These are phyloP conservation scores for Alectura lathami DNA, from an alignment of 2,113 vertebrate genomes.

Conservation along the genomic window DNA sequence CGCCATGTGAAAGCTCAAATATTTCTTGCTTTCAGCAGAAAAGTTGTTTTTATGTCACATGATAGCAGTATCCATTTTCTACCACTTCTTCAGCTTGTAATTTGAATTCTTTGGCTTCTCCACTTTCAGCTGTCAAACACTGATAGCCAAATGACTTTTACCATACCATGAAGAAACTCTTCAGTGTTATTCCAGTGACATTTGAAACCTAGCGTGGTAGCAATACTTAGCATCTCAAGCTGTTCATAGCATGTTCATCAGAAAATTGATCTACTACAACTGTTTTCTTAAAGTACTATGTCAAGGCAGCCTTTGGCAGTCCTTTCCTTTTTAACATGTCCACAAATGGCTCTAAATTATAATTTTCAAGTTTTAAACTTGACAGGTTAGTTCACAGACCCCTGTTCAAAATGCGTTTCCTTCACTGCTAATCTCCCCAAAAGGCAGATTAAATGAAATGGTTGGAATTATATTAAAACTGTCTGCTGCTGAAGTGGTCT, in stretches of 20 bases:
- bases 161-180: neutral
- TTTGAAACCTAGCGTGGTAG: neutral
- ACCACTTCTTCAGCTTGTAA: neutral
- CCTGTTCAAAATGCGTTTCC: neutral
- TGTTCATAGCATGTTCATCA: neutral
- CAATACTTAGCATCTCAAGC: neutral
- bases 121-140: neutral
- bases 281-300: neutral
- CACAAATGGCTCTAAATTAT: neutral
- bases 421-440: neutral
- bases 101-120: neutral
- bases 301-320: neutral
- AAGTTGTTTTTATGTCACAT: neutral
- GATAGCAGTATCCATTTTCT: neutral
- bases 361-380: neutral
- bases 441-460: neutral
- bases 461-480: neutral
- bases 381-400: neutral
- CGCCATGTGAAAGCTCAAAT: neutral
- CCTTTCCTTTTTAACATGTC: neutral
- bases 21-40: conserved; percentile 13
- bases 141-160: neutral
- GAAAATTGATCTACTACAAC: neutral
- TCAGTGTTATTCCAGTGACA: neutral
- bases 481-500: neutral